Evolutionary conservation across 1,140 invertebrate genomes (phyloP).

Genomic region (Lamellibrachia luymesi): DNA sequence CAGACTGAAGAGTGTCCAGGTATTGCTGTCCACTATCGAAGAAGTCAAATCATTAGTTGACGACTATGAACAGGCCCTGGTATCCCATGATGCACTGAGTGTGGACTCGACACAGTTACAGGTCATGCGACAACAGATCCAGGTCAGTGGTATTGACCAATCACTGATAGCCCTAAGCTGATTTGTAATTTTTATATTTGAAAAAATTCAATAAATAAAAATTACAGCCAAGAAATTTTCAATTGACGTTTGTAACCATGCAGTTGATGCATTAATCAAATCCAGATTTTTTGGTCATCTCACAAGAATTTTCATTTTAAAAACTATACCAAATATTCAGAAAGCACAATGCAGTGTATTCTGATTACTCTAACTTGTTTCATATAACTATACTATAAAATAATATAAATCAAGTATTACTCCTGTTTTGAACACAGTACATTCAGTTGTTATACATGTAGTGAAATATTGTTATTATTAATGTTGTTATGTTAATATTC

Average conservation of each 20-base stretch:
- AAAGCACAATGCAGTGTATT: background rate
- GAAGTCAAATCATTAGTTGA: conserved; percentile 84
- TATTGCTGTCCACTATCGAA: conserved; percentile 82
- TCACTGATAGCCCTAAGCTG: background rate
- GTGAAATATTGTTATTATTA: background rate
- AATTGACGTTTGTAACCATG: background rate
- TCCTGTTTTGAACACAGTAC: background rate
- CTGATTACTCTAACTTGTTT: background rate
- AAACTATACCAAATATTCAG: too few relatives aligned
- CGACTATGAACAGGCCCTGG: conserved; percentile 87
- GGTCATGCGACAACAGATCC: conserved; percentile 39
- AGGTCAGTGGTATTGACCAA: conserved; percentile 33
- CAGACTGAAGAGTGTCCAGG: conserved; percentile 84
- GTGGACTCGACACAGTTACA: conserved; percentile 10
- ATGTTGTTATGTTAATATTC: background rate
- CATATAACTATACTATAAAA: background rate
- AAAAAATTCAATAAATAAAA: background rate
- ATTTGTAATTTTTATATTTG: background rate
- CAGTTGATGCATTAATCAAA: background rate
- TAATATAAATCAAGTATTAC: background rate
- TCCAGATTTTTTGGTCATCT: too few relatives aligned
- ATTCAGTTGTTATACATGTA: background rate
- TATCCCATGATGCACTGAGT: conserved; percentile 65
- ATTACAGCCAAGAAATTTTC: background rate
- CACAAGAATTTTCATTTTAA: too few relatives aligned